phyloP scores from a whole-genome alignment of 2,113 vertebrate genomes.

The Cacatua alba region DNA sequence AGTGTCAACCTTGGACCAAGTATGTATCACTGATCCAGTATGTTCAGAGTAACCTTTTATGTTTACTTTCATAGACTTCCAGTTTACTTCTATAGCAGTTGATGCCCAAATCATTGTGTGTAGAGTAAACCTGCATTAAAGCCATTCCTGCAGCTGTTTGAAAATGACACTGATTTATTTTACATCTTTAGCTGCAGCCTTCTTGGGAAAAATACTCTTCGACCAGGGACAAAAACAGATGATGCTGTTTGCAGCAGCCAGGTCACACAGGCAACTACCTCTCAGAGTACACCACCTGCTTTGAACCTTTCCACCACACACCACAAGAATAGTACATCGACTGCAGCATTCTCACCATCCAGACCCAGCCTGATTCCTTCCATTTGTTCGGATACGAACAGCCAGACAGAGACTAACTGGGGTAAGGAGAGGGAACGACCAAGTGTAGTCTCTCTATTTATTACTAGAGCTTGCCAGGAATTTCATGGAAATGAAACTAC shows the following conservation, averaged over 20 bases:
- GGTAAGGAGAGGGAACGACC: constrained; percentile 6
- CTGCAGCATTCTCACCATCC: background rate
- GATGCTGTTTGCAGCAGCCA: constrained; percentile 59
- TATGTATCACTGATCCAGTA: constrained; percentile 6
- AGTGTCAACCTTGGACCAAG: constrained; percentile 77
- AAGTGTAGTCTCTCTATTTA: background rate
- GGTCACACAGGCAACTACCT: background rate
- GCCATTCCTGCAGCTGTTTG: background rate
- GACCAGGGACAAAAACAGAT: background rate
- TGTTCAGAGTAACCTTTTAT: background rate
- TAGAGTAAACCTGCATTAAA: background rate
- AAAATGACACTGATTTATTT: background rate
- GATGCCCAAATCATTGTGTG: background rate
- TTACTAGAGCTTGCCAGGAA: background rate
- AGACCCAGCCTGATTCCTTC: background rate
- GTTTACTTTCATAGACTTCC: background rate
- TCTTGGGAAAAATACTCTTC: background rate
- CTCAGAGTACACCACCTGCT: background rate
- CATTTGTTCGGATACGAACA: background rate
- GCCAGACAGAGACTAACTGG: background rate
- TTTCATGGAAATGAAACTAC: background rate
- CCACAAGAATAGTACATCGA: rapidly evolving
- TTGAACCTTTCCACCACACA: background rate
- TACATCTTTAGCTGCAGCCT: constrained; percentile 52
- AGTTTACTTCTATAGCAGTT: background rate